Evolutionary conservation across 2,797 vertebrate species (phyloP).

Genomic region (Myotis findleyi): DNA sequence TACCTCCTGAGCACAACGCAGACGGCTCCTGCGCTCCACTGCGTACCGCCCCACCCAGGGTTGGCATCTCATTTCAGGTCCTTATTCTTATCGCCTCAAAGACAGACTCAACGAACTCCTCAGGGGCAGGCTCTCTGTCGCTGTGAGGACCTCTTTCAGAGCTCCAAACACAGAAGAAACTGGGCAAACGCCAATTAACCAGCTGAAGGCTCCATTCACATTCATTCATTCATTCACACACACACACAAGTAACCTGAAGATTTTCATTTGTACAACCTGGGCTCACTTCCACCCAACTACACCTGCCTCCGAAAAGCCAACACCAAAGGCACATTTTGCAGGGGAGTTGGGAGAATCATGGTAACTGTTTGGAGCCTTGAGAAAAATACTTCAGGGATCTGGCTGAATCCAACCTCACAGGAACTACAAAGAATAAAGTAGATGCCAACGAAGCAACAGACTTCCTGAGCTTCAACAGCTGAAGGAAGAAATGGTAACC

Average conservation of each 20-base stretch:
- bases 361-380: not conserved
- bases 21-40: not conserved
- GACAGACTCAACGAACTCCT: not conserved
- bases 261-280: not conserved
- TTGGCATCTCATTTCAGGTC: not conserved
- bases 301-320: not conserved
- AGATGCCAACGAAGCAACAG: not conserved
- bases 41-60: fast-evolving
- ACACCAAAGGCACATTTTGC: not conserved
- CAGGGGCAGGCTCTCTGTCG: not conserved
- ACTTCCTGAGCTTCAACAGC: not conserved
- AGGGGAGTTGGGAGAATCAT: not conserved
- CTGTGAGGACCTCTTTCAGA: not conserved
- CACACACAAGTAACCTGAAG: not conserved
- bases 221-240: too few species aligned
- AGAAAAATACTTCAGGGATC: not conserved
- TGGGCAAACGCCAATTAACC: not conserved
- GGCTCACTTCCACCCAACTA: not conserved
- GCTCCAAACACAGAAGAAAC: not conserved
- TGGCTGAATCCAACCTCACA: not conserved
- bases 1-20: not conserved
- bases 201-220: not conserved
- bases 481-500: not conserved
- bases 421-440: not conserved
- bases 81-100: not conserved